Percentiles rank a stretch among this genome's conserved stretches.
Conservation (phyloP, 2,113 vertebrate species). For the Seriola rivoliana region DNA sequence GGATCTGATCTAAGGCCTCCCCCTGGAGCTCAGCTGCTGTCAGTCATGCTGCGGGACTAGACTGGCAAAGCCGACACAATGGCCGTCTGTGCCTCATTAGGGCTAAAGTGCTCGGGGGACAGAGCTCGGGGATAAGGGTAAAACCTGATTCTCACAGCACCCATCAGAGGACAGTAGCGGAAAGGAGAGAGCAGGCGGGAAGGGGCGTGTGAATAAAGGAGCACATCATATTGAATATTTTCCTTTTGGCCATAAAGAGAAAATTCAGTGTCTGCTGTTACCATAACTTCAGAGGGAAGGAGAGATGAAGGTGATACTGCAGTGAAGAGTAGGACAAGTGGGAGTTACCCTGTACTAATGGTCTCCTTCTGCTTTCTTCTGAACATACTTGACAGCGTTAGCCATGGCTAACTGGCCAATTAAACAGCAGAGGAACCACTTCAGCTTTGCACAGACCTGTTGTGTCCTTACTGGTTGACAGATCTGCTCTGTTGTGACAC, state of each 20-base stretch:
- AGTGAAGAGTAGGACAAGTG: constrained; percentile 44
- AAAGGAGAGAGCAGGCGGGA: background rate
- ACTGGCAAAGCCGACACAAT: constrained; percentile 58
- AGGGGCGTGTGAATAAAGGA: constrained; percentile 48
- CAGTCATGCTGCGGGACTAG: constrained; percentile 62
- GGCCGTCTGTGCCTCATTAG: constrained; percentile 76
- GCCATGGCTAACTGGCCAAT: constrained; percentile 75
- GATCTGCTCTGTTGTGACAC: constrained; percentile 54
- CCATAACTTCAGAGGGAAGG: constrained; percentile 17
- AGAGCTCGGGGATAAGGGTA: constrained; percentile 25
- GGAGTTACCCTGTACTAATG: constrained; percentile 48
- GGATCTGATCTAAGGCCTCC: constrained; percentile 65
- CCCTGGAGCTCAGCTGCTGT: constrained; percentile 61
- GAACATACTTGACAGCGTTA: constrained; percentile 66
- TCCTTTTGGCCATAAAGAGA: constrained; percentile 11
- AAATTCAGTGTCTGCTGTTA: constrained; percentile 19
- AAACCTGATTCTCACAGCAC: constrained; percentile 31
- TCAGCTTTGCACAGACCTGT: constrained; percentile 50
- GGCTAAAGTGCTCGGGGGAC: constrained; percentile 57
- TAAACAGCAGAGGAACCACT: constrained; percentile 62
- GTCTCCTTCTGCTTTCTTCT: constrained; percentile 46
- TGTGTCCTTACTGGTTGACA: constrained; percentile 60
- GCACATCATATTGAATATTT: constrained; percentile 49
- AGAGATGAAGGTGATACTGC: constrained; percentile 31
- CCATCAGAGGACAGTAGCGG: constrained; percentile 20